phyloP scores from a whole-genome alignment of 2,113 vertebrate species.

The Spermophilus dauricus region DNA sequence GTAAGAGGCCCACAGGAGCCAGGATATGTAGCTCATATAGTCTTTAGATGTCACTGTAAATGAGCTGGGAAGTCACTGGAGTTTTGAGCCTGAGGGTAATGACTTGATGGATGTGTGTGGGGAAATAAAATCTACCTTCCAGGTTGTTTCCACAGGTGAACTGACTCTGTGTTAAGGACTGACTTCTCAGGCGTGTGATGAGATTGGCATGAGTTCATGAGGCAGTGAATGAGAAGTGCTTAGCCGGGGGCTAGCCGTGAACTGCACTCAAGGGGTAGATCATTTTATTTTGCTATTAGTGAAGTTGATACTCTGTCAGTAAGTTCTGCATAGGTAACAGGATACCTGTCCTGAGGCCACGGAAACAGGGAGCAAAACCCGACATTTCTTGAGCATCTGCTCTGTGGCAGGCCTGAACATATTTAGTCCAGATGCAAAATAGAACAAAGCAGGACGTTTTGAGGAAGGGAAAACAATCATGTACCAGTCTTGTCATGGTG shows the following conservation, averaged over 20 bases:
- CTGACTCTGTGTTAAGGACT: not conserved
- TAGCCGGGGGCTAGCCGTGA: not conserved
- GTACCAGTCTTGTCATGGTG: not conserved
- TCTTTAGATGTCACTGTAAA: slow-evolving; percentile 27
- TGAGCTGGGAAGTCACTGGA: not conserved
- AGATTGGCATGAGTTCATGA: not conserved
- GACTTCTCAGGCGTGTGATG: not conserved
- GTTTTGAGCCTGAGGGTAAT: not conserved
- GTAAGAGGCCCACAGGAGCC: not conserved
- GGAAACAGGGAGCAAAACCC: not conserved
- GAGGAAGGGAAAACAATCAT: not conserved
- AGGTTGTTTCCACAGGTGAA: slow-evolving; percentile 19
- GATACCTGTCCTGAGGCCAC: not conserved
- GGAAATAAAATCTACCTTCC: not conserved
- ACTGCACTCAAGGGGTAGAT: not conserved
- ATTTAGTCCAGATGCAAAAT: not conserved
- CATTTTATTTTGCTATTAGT: not conserved
- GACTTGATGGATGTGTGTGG: not conserved
- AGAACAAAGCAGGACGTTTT: not conserved
- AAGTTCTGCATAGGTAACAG: not conserved
- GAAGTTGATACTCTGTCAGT: not conserved
- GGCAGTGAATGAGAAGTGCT: not conserved
- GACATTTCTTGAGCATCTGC: not conserved
- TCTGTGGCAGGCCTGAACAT: not conserved
- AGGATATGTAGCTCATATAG: not conserved